These are phyloP conservation scores for Ooceraea biroi DNA, from an alignment of 1,140 invertebrate genomes.

Conservation along the genomic window DNA sequence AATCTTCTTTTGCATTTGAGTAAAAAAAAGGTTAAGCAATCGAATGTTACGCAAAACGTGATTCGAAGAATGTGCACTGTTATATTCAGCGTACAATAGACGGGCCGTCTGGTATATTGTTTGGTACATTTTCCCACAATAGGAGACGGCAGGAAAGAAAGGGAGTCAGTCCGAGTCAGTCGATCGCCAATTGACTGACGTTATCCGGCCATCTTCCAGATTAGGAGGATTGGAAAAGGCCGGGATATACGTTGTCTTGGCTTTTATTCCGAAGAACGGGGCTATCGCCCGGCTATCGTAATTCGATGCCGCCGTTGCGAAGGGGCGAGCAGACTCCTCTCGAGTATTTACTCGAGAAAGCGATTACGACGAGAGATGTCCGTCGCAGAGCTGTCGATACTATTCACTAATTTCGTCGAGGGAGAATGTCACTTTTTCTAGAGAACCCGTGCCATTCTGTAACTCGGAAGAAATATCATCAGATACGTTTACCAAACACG, in stretches of 20 bases:
- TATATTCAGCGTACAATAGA: slow-evolving; percentile 75
- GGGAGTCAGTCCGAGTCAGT: slow-evolving; percentile 76
- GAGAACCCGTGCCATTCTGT: background rate
- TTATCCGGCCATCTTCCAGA: slow-evolving; percentile 83
- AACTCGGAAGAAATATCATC: background rate
- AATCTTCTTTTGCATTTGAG: no score
- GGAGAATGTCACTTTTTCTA: slow-evolving; percentile 13
- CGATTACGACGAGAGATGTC: slow-evolving; percentile 49
- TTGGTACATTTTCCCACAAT: slow-evolving; percentile 80
- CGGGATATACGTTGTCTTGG: slow-evolving; percentile 64
- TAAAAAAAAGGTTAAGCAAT: slow-evolving; percentile 30
- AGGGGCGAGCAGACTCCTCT: slow-evolving; percentile 17
- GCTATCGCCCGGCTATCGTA: slow-evolving; percentile 55
- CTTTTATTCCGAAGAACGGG: slow-evolving; percentile 68
- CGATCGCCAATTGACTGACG: slow-evolving; percentile 84
- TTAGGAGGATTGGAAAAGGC: slow-evolving; percentile 81
- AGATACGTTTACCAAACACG: slow-evolving; percentile 18
- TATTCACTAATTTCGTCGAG: slow-evolving; percentile 35
- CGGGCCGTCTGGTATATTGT: slow-evolving; percentile 72
- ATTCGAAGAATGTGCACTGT: slow-evolving; percentile 57
- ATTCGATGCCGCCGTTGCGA: slow-evolving; percentile 48
- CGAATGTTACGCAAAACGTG: slow-evolving; percentile 45
- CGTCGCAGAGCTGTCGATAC: slow-evolving; percentile 44
- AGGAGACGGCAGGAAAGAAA: slow-evolving; percentile 25
- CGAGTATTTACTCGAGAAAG: slow-evolving; percentile 49